phyloP scores from a whole-genome alignment of 2,113 vertebrate genomes.

The Microtus montanus region DNA sequence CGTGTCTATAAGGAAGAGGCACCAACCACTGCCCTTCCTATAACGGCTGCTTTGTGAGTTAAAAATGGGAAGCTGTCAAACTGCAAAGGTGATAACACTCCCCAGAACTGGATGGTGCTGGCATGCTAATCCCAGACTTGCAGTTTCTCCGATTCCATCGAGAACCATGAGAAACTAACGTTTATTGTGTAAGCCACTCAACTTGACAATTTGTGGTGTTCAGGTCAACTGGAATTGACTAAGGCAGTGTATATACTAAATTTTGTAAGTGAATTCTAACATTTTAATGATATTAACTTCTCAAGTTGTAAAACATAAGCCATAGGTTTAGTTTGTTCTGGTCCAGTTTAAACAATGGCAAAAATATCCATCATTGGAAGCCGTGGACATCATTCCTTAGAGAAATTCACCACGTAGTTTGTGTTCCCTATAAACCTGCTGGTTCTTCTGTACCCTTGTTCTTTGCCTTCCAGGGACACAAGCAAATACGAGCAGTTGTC shows the following conservation, averaged over 20 bases:
- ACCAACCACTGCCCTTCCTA: too few relatives aligned
- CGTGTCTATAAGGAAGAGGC: background rate
- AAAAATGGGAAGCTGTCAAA: background rate
- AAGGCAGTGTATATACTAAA: background rate
- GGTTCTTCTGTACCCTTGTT: background rate
- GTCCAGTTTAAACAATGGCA: background rate
- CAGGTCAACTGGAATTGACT: background rate
- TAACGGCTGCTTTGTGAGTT: background rate
- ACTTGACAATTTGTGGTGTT: background rate
- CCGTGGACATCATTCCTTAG: background rate
- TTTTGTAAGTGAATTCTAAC: background rate
- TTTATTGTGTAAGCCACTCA: background rate
- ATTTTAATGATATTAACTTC: background rate
- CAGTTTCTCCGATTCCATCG: background rate
- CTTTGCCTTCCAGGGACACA: background rate
- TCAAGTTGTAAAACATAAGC: background rate
- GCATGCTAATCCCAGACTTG: background rate
- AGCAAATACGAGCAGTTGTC: background rate
- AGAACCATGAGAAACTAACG: background rate
- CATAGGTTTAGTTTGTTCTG: background rate
- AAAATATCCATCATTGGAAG: background rate
- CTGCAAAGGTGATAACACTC: background rate
- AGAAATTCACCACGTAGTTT: background rate
- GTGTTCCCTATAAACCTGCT: background rate
- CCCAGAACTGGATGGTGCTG: background rate